These are phyloP conservation scores for Caenorhabditis sp. DNA, from an alignment of 2,888 invertebrate genomes.

Conservation along the genomic window DNA sequence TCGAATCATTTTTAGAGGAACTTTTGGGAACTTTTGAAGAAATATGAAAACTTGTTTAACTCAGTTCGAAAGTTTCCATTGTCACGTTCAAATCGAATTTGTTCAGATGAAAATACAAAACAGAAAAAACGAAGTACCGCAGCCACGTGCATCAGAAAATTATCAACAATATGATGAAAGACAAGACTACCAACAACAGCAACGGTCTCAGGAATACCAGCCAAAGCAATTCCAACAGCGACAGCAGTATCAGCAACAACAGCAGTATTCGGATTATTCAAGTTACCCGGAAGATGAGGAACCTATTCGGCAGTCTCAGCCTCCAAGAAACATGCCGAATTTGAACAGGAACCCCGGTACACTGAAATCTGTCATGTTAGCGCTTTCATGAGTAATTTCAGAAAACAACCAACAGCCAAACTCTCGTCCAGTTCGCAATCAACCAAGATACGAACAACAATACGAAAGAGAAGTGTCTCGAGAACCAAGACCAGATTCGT, in stretches of 20 bases:
- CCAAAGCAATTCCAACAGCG: conserved; percentile 2
- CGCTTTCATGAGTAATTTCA: conserved; percentile 18
- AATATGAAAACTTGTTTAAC: conserved; percentile 4
- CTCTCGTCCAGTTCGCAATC: conserved; percentile 25
- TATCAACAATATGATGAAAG: not conserved
- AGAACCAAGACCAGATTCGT: conserved; percentile 60
- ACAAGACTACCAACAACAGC: no score
- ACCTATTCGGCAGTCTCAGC: conserved; percentile 16
- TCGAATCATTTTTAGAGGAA: not conserved
- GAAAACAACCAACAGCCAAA: conserved; percentile 33
- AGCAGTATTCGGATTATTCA: conserved; percentile 8
- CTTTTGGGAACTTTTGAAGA: not conserved
- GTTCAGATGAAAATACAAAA: conserved; percentile 27
- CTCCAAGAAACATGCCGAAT: no score
- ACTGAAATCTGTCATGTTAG: not conserved
- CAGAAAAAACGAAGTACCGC: conserved; percentile 1
- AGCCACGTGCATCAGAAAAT: conserved; percentile 9
- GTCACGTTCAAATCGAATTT: conserved; percentile 4
- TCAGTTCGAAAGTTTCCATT: conserved; percentile 7
- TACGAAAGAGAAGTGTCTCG: conserved; percentile 22
- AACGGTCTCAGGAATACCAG: not conserved
- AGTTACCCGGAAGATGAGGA: conserved; percentile 36
- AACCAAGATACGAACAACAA: conserved; percentile 46
- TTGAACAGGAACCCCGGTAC: conserved; percentile 22
- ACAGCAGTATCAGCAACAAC: conserved; percentile 8